Conservation (phyloP, 2,797 vertebrate genomes). For the Pygocentrus nattereri region DNA sequence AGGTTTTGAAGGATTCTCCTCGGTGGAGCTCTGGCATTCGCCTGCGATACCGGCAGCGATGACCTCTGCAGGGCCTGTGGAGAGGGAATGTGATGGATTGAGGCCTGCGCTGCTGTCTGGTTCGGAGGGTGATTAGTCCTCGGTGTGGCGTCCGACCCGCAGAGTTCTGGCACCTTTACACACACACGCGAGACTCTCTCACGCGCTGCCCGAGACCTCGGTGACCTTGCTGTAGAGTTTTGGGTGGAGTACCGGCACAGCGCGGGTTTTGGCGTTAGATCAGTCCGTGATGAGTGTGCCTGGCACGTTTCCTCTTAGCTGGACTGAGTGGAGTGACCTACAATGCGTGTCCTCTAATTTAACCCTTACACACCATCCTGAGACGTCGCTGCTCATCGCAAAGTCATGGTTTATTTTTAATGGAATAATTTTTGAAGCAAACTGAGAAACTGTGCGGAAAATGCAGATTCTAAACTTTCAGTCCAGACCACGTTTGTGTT, state of each 20-base stretch:
- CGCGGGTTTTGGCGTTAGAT: slow-evolving; percentile 46
- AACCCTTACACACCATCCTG: neutral
- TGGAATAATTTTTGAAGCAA: too few relatives aligned
- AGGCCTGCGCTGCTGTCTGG: slow-evolving; percentile 1
- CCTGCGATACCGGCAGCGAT: neutral
- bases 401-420: too few relatives aligned
- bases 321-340: slow-evolving; percentile 42
- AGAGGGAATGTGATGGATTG: slow-evolving; percentile 20
- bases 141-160: slow-evolving; percentile 41
- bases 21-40: neutral
- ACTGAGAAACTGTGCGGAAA: too few relatives aligned
- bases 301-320: slow-evolving; percentile 34
- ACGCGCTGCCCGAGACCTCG: slow-evolving; percentile 29
- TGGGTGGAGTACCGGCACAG: slow-evolving; percentile 17
- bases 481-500: too few relatives aligned
- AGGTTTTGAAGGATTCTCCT: neutral
- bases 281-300: slow-evolving; percentile 40
- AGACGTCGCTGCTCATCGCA: too few relatives aligned
- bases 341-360: slow-evolving; percentile 1
- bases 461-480: too few relatives aligned
- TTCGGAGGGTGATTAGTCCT: slow-evolving; percentile 49
- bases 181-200: slow-evolving; percentile 25
- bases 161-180: slow-evolving; percentile 44
- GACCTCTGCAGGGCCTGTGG: neutral
- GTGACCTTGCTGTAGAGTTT: slow-evolving; percentile 50